These are phyloP conservation scores for Epizoanthus rinbou DNA, from an alignment of 92 coral and sea anemone genomes.

Conservation along the genomic window DNA sequence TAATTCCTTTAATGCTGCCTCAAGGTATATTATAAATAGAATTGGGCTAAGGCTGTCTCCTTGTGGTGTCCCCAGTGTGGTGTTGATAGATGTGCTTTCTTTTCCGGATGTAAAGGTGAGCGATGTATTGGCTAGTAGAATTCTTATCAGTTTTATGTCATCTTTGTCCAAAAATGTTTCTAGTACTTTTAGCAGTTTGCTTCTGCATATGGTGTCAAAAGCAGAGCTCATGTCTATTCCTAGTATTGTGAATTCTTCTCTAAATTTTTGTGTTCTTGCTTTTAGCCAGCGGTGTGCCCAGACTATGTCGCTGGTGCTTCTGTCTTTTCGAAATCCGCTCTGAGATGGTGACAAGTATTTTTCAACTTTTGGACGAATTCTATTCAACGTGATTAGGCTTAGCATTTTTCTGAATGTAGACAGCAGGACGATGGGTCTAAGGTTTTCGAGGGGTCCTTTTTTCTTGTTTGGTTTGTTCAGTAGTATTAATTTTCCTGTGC, in stretches of 20 bases:
- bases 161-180: conserved; percentile 22
- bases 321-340: conserved; percentile 13
- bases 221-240: conserved; percentile 25
- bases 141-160: conserved; percentile 11
- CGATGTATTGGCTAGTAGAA: conserved; percentile 23
- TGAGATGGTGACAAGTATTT: conserved; percentile 23
- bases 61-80: conserved; percentile 26
- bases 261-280: conserved; percentile 21
- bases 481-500: too few relatives aligned
- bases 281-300: conserved; percentile 26
- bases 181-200: conserved; percentile 23
- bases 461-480: background rate
- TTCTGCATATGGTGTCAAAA: conserved; percentile 23
- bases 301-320: conserved; percentile 26
- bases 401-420: conserved; percentile 19
- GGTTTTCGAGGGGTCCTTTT: conserved; percentile 25
- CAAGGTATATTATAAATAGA: conserved; percentile 20
- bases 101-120: conserved; percentile 24
- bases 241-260: conserved; percentile 19
- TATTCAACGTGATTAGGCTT: conserved; percentile 23
- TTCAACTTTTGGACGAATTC: conserved; percentile 20
- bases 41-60: conserved; percentile 25
- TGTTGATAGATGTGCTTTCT: conserved; percentile 23
- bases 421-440: conserved; percentile 25
- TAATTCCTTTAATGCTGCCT: conserved; percentile 23